Evolutionary conservation across 2,113 vertebrate species (phyloP), one percentile per base, ranked within the genome.

Genomic region (Gadus chalcogrammus): DNA sequence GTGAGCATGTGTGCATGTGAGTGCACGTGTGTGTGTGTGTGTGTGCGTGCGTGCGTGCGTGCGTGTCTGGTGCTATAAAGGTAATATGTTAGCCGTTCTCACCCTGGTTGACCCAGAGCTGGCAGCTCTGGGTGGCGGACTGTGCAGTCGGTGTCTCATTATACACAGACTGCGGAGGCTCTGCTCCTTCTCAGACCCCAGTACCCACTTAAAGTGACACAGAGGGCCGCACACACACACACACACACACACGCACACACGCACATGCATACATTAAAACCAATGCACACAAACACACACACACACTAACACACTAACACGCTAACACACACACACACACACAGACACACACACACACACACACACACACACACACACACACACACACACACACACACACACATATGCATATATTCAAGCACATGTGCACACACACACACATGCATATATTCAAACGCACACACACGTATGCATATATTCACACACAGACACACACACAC

Each of bases 121-220:
- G 42, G 42, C 42, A 48, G 42, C 55, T 58, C 55, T 13, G 15
- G 15, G 55, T n/a, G 55, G 55, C n/a, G 52, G 80, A 64, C 68
- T 71, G 56, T 58, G 69, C 62, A 72, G 74, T 53, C 71, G 73
- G 71, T n/a, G 38, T 58, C 79, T 88, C 83, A 83, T 89, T 82
- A 80, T 87, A 20, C 18, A 48, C 7, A 48, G 42, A 48, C 42
- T 48, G 42, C 6, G 42, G 8, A 48, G 42, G 42, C 42, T 11
- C 42, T 48, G 42, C 42, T 2, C 42, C 2, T 13, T 0, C 42
- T 48, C 42, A 9, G 12, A 48, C 1, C 42, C 42, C 42, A 48
- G 2, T 11, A 48, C 42, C 42, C 8, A 48, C 42, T 48, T 48
- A 48, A 48, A 48, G 42, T 48, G 42, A 48, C 42, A 48, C 42